Evolutionary conservation across 2,113 vertebrate genomes (phyloP).

Genomic region (Eurypyga helias): DNA sequence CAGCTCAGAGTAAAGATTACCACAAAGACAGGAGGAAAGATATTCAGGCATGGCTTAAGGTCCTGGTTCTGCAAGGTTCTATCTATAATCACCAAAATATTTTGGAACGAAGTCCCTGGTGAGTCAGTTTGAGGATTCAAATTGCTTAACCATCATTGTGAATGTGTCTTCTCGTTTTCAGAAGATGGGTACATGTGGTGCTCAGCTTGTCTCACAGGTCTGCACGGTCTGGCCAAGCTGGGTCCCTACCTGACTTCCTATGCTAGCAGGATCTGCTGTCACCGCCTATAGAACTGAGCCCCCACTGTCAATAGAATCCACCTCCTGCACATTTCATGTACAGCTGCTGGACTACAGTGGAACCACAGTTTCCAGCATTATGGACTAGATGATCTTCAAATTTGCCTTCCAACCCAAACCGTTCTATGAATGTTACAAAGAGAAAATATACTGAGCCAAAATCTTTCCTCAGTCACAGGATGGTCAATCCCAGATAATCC

Average conservation of each 20-base stretch:
- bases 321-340: background rate
- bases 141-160: background rate
- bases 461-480: background rate
- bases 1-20: background rate
- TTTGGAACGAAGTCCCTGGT: background rate
- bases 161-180: background rate
- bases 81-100: background rate
- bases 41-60: background rate
- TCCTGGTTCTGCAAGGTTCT: background rate
- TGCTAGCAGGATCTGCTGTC: background rate
- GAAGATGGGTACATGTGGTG: background rate
- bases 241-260: accelerated
- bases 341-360: background rate
- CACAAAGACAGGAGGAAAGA: background rate
- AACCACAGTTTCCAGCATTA: background rate
- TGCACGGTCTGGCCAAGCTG: background rate
- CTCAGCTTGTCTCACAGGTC: background rate
- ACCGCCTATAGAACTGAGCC: background rate
- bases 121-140: background rate
- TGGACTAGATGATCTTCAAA: background rate
- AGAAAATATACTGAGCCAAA: background rate
- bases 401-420: background rate
- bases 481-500: background rate
- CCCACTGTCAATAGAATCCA: background rate
- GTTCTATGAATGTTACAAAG: background rate